phyloP scores from a whole-genome alignment of 2,888 invertebrate genomes.

The Microplitis deprimator region DNA sequence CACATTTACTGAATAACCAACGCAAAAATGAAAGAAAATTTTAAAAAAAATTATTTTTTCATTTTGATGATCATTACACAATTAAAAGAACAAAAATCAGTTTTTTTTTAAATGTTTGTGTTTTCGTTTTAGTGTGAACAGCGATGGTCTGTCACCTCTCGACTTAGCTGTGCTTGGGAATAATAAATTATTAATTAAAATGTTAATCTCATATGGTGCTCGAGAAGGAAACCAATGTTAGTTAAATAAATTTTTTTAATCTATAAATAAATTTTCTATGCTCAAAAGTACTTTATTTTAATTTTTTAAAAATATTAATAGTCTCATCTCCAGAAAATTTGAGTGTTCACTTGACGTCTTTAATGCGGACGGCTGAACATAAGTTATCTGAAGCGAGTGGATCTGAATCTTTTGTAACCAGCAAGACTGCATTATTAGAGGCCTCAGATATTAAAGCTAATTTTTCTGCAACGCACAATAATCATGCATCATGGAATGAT shows the following conservation, averaged over 20 bases:
- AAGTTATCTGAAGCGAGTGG: conserved; percentile 85
- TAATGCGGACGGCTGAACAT: conserved; percentile 87
- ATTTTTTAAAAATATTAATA: conserved; percentile 66
- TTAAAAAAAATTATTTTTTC: too few species aligned
- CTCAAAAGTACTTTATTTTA: not conserved
- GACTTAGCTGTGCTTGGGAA: conserved; percentile 95
- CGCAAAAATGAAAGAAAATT: too few species aligned
- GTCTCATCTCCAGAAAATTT: conserved; percentile 82
- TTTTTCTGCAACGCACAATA: conserved; percentile 67
- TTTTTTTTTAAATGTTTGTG: not conserved
- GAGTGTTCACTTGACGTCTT: conserved; percentile 82
- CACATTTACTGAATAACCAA: too few species aligned
- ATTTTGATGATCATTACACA: too few species aligned
- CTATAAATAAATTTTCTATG: conserved; percentile 15
- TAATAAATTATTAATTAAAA: conserved; percentile 89
- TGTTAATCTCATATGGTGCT: conserved; percentile 90
- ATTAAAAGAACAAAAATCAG: too few species aligned
- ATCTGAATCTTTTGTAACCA: conserved; percentile 56
- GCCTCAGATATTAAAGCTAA: conserved; percentile 62
- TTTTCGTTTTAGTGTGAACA: conserved; percentile 81
- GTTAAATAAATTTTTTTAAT: conserved; percentile 63
- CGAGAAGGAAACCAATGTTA: conserved; percentile 88
- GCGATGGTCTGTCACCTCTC: conserved; percentile 89
- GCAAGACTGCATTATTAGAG: conserved; percentile 60
- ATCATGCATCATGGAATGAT: conserved; percentile 79